Base-by-base conservation (phyloP, 2,888 invertebrate species). In the Sturmia bella region DNA sequence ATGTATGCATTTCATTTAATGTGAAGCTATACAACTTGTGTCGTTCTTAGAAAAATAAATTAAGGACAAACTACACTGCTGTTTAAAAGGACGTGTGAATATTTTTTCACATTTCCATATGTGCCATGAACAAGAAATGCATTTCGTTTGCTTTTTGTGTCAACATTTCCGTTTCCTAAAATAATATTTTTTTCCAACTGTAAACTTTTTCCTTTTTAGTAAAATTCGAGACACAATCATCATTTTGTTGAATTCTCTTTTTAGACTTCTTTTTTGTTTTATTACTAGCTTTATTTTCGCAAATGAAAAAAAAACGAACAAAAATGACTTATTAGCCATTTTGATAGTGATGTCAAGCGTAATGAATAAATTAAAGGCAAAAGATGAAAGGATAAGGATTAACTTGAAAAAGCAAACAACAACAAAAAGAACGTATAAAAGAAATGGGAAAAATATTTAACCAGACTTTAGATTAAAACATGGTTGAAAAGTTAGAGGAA, bases 301-400 rank as follows among this genome's bases (percentile, higher is more conserved):
- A 54, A 45, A 21, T 32, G 17, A n/a, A 57, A 57, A 19, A 39
- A 57, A 32, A 37, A 37, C 19, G 56, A 56, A 56, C 37, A 27
- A 9, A 37, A 27, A 56, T 39, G 54, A 70, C 75, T 73, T 81
- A 81, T 81, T 81, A 81, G 81, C 68, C 76, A 73, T 81, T 80
- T 72, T 61, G 74, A 59, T 75, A 74, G 76, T 69, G 72, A 63
- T 76, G 63, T 81, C 76, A 73, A 68, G 80, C 61, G 72, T 68
- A 74, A 74, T 81, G 81, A 73, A 81, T 81, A 77, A 81, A 81
- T 81, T 81, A 82, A 82, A 78, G 45, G 70, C 66, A 70, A 79
- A 82, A 82, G 59, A 79, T 74, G 54, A 73, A 79, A 73, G 57
- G 52, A 68, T 72, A 72, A 27, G 21, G 39, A 54, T 78, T 64